Percentiles rank a stretch among this genome's conserved stretches.
phyloP scores from a whole-genome alignment of 2,888 invertebrate genomes.

The Scaptomyza caliginosa region DNA sequence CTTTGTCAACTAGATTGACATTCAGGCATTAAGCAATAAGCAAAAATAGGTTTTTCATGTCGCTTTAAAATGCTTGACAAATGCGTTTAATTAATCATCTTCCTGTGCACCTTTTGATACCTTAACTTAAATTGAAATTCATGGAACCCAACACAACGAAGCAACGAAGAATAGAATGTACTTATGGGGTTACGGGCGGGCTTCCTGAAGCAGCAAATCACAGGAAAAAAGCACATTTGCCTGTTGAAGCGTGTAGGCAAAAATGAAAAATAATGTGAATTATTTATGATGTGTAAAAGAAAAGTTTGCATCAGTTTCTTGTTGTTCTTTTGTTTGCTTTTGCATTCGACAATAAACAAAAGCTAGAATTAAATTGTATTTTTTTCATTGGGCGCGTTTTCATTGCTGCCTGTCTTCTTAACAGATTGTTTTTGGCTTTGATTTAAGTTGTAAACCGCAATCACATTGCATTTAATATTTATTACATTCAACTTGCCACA shows the following conservation, averaged over 20 bases:
- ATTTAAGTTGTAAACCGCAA: constrained; percentile 50
- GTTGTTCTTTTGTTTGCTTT: neutral
- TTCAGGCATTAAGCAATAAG: neutral
- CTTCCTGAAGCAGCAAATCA: constrained; percentile 8
- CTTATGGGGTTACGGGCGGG: constrained; percentile 5
- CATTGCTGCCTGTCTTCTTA: neutral
- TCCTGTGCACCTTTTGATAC: neutral
- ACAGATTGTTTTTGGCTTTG: constrained; percentile 12
- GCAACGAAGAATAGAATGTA: neutral
- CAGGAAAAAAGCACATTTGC: constrained; percentile 16
- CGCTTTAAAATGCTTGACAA: constrained; percentile 23
- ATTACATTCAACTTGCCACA: constrained; percentile 36
- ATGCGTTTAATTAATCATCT: constrained; percentile 44
- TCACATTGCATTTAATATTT: constrained; percentile 74
- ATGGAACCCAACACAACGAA: constrained; percentile 5
- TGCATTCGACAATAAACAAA: constrained; percentile 10
- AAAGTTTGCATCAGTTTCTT: constrained; percentile 34
- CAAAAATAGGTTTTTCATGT: constrained; percentile 15
- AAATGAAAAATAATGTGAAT: constrained; percentile 60
- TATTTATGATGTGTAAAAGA: constrained; percentile 50
- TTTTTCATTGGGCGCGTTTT: neutral
- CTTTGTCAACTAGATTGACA: constrained; percentile 28
- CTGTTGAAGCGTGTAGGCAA: constrained; percentile 30
- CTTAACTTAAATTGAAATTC: constrained; percentile 34
- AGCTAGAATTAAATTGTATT: constrained; percentile 1